Conservation (phyloP, 1,140 invertebrate species). For the Drosophila rufa region DNA sequence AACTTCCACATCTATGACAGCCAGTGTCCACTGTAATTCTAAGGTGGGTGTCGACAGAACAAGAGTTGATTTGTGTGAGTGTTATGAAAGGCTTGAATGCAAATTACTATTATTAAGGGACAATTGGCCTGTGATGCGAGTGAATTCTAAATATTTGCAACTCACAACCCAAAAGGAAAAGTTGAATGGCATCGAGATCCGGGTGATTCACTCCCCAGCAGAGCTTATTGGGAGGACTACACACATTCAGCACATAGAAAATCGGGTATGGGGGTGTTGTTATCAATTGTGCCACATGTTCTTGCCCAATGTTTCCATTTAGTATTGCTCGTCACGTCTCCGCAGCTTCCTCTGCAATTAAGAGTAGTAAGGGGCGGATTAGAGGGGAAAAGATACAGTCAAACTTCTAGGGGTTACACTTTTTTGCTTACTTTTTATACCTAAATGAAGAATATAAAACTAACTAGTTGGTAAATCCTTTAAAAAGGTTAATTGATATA, state of each 20-base stretch:
- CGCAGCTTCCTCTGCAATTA: slow-evolving; percentile 68
- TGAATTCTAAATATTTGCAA: slow-evolving; percentile 33
- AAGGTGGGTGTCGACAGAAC: slow-evolving; percentile 28
- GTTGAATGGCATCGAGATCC: slow-evolving; percentile 25
- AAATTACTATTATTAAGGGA: slow-evolving; percentile 54
- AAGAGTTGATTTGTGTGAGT: slow-evolving; percentile 23
- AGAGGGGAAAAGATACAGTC: not conserved
- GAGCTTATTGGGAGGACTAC: slow-evolving; percentile 32
- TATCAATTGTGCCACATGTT: slow-evolving; percentile 43
- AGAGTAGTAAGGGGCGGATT: not conserved
- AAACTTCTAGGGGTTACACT: not conserved
- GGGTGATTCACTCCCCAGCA: slow-evolving; percentile 17
- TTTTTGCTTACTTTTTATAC: not conserved
- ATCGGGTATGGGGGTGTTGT: slow-evolving; percentile 13
- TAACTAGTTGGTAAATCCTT: not conserved
- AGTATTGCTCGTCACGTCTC: slow-evolving; percentile 62
- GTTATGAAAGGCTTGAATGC: slow-evolving; percentile 35
- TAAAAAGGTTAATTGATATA: no score
- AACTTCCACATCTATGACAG: not conserved
- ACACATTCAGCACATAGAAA: slow-evolving; percentile 36
- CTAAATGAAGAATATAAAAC: not conserved
- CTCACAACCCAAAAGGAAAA: slow-evolving; percentile 18
- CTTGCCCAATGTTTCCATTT: slow-evolving; percentile 31
- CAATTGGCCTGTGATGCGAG: slow-evolving; percentile 35
- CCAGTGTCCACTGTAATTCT: slow-evolving; percentile 8